Conservation (phyloP, 2,113 vertebrate genomes). For the Phyllostomus discolor region DNA sequence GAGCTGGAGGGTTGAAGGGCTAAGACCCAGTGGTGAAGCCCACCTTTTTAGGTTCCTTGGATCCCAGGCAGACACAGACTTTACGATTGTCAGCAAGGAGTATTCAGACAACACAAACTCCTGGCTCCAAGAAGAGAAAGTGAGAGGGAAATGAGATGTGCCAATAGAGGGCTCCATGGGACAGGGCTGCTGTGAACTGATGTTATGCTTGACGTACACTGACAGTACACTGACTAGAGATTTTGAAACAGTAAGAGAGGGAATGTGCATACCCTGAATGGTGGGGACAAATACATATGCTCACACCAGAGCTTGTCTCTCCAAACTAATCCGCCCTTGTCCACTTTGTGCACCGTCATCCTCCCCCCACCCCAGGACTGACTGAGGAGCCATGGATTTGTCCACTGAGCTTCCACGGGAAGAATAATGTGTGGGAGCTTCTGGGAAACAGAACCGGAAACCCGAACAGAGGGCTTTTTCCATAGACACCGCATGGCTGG, state of each 20-base stretch:
- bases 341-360: not conserved
- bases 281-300: accelerated
- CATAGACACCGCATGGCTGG: not conserved
- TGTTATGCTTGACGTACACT: not conserved
- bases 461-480: not conserved
- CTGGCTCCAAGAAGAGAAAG: not conserved
- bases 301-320: not conserved
- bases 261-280: not conserved
- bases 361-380: accelerated
- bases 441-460: not conserved
- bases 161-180: slow-evolving; percentile 15
- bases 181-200: slow-evolving; percentile 19
- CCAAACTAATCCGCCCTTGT: not conserved
- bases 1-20: not conserved
- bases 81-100: not conserved
- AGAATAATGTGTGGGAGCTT: not conserved
- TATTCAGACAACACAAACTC: not conserved
- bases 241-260: not conserved
- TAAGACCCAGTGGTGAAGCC: not conserved
- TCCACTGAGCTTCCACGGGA: not conserved
- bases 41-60: not conserved
- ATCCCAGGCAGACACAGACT: not conserved
- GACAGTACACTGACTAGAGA: slow-evolving; percentile 12
- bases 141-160: slow-evolving; percentile 53
- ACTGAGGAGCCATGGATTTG: not conserved